A percentile compares a stretch with the other conserved stretches of the same genome.
These are phyloP conservation scores for Chrysolina haemoptera DNA, from an alignment of 2,888 invertebrate species.

Conservation along the genomic window DNA sequence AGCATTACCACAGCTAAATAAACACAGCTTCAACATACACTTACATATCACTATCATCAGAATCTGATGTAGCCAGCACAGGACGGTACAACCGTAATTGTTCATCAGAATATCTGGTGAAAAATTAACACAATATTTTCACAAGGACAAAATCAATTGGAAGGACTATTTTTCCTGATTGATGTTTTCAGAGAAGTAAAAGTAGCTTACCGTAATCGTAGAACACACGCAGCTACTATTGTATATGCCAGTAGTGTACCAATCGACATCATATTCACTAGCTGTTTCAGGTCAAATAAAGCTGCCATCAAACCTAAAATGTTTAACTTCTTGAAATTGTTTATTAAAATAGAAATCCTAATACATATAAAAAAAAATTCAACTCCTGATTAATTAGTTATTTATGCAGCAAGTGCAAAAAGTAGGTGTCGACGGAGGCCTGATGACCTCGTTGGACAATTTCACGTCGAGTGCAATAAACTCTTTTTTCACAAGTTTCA, in stretches of 20 bases:
- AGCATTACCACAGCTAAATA: constrained; percentile 20
- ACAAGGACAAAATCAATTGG: constrained; percentile 35
- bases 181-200: background rate
- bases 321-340: too few relatives aligned
- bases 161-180: constrained; percentile 10
- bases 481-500: too few relatives aligned
- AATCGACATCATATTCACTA: constrained; percentile 86
- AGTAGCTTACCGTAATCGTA: constrained; percentile 76
- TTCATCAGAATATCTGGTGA: constrained; percentile 60
- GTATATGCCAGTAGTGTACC: constrained; percentile 83
- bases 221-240: constrained; percentile 82
- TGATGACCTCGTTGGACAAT: too few relatives aligned
- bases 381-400: too few relatives aligned
- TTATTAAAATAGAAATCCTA: too few relatives aligned
- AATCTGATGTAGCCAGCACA: constrained; percentile 56
- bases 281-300: constrained; percentile 78
- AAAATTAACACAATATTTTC: constrained; percentile 42
- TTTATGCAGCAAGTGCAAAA: too few relatives aligned
- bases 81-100: constrained; percentile 53
- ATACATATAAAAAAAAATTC: too few relatives aligned
- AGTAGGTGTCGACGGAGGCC: too few relatives aligned
- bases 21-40: constrained; percentile 43
- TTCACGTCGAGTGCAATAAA: too few relatives aligned
- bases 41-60: constrained; percentile 61
- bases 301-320: constrained; percentile 76